A percentile compares a stretch with the other conserved stretches of the same genome.
Evolutionary conservation across 2,797 vertebrate species (phyloP).

Genomic region (Enteromius radiatus): DNA sequence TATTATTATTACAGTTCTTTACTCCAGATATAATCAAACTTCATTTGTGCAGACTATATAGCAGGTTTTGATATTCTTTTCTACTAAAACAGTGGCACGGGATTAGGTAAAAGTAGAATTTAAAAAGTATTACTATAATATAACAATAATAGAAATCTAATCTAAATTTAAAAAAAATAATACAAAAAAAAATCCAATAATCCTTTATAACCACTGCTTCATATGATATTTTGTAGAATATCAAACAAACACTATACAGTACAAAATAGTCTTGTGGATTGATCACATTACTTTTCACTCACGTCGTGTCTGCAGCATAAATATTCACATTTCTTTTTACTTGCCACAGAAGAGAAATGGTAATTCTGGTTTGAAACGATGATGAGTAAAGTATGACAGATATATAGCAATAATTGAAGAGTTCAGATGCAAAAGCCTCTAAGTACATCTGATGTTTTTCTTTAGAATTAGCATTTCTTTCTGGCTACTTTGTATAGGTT

Average conservation of each 20-base stretch:
- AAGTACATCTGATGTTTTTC: too few species aligned
- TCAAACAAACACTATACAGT: background rate
- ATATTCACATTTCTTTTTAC: background rate
- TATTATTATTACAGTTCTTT: background rate
- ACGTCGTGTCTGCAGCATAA: background rate
- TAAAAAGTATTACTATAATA: background rate
- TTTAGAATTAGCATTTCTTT: too few species aligned
- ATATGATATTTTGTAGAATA: background rate
- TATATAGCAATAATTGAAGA: background rate
- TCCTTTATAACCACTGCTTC: background rate
- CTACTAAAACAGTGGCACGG: background rate
- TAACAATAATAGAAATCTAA: background rate
- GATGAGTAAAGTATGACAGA: background rate
- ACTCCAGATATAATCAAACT: background rate
- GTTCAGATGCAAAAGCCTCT: too few species aligned
- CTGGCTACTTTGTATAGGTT: too few species aligned
- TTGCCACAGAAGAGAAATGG: background rate
- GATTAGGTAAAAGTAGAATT: background rate
- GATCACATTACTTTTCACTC: background rate
- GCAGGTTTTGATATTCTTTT: background rate
- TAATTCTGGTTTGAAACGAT: background rate
- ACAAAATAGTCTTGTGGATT: background rate
- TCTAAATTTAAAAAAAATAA: background rate
- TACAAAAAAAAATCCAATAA: background rate
- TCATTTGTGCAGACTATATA: background rate